Evolutionary conservation across 2,113 vertebrate genomes (phyloP).

Genomic region (Halcyon malimbica): DNA sequence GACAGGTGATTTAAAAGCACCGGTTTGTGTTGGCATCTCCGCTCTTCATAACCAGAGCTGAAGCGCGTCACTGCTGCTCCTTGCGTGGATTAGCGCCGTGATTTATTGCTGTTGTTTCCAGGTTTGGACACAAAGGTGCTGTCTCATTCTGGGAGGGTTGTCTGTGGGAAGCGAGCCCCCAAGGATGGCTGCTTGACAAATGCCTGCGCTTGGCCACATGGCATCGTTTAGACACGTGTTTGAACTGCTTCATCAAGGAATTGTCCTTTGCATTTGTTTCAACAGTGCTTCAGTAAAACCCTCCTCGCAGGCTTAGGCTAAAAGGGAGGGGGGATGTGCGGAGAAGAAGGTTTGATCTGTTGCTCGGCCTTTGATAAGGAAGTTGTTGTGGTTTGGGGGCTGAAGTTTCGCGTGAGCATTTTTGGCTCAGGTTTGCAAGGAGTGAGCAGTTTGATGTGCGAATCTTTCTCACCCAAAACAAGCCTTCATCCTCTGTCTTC

Average conservation of each 20-base stretch:
- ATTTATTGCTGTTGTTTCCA: constrained; percentile 47
- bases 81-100: neutral
- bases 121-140: constrained; percentile 20
- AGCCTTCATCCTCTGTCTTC: neutral
- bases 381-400: neutral
- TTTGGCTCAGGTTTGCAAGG: neutral
- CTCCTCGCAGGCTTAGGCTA: neutral
- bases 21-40: neutral
- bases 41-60: neutral
- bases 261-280: neutral
- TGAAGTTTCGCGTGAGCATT: neutral
- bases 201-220: neutral
- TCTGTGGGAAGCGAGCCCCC: neutral
- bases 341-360: neutral
- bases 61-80: neutral
- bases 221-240: neutral
- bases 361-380: neutral
- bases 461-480: neutral
- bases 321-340: neutral
- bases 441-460: neutral
- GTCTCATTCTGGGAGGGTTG: neutral
- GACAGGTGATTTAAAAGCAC: constrained; percentile 45
- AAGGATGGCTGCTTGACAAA: neutral
- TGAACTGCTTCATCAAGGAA: neutral
- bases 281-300: neutral